Base-by-base conservation (phyloP, 2,113 vertebrate genomes). In the Labeo catla region DNA sequence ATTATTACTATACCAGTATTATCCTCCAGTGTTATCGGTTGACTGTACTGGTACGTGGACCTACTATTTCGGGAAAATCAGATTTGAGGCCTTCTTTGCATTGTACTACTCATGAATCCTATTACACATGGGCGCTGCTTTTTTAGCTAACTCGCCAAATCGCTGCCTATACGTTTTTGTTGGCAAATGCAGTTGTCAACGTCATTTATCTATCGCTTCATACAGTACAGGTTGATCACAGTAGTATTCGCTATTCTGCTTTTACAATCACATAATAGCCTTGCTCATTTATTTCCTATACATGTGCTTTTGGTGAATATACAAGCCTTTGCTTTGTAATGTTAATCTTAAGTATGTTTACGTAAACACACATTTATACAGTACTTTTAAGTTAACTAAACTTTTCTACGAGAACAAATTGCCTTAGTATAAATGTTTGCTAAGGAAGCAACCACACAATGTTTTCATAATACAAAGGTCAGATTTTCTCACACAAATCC, bases 1-100 rank as follows among this genome's bases (percentile, higher is more conserved):
- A 16, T 81, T 49, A 65, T 81, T 47, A 65, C 78, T 81, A 81
- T 49, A 81, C 45, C 78, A 81, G 78, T 81, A 81, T 81, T 81
- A 81, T 81, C 59, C 39, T 65, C 43, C 54, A 23, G 78, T 81
- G 13, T 81, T 28, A 81, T 21, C 39, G 12, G 9, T 19, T 28
- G 39, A 65, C 78, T 28, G 57, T 65, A 81, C 77, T 79, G 52
- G 59, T 21, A 15, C 13, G 47, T 81, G 59, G 57, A 47, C 21
- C 13, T 63, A 47, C 2, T 61, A 1, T 61, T 10, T 61, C 39
- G 59, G 39, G 57, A 28, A 63, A 39, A 78, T 54, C 28, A 7
- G 0, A 57, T 63, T 45, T 61, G 77, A 45, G 77, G 77, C 54
- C 77, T 61, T 79, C 4, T 61, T 78, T 61, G 77, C 77, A 80